phyloP scores from a whole-genome alignment of 2,888 invertebrate species.

The Cheilosia variabilis region DNA sequence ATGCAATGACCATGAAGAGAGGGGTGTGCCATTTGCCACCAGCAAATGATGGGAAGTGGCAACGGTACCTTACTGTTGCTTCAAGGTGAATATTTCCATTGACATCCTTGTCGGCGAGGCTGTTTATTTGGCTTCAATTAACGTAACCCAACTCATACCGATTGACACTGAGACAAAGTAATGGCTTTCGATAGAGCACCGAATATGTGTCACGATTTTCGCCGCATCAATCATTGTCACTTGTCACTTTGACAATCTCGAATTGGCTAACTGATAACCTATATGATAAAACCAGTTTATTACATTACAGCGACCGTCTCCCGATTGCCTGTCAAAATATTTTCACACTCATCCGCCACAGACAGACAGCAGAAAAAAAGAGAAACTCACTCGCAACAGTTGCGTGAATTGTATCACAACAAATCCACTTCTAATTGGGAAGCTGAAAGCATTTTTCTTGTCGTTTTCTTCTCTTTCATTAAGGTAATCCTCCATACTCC shows the following conservation, averaged over 20 bases:
- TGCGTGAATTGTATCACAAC: slow-evolving; percentile 52
- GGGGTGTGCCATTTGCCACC: slow-evolving; percentile 49
- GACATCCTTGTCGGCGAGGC: slow-evolving; percentile 7
- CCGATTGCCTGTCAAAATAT: slow-evolving; percentile 14
- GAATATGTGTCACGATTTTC: not conserved
- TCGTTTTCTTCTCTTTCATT: slow-evolving; percentile 3
- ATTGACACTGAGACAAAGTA: not conserved
- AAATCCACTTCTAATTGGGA: slow-evolving; percentile 49
- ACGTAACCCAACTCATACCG: not conserved
- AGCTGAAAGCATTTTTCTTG: slow-evolving; percentile 42
- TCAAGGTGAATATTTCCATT: slow-evolving; percentile 32
- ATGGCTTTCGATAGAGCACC: not conserved
- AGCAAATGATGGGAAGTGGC: slow-evolving; percentile 31
- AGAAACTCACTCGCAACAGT: slow-evolving; percentile 27
- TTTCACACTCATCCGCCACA: slow-evolving; percentile 10
- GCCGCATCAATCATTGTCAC: not conserved
- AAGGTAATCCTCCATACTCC: slow-evolving; percentile 21
- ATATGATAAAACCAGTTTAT: slow-evolving; percentile 5
- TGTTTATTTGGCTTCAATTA: slow-evolving; percentile 24
- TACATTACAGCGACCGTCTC: not conserved
- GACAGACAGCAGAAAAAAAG: not conserved
- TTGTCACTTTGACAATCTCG: not conserved
- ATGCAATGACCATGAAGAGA: slow-evolving; percentile 61
- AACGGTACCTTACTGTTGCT: slow-evolving; percentile 35
- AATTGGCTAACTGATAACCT: not conserved